A percentile compares a stretch with the other conserved stretches of the same genome.
Evolutionary conservation across 2,888 invertebrate species (phyloP).

Genomic region (Sinohyriopsis cumingii): DNA sequence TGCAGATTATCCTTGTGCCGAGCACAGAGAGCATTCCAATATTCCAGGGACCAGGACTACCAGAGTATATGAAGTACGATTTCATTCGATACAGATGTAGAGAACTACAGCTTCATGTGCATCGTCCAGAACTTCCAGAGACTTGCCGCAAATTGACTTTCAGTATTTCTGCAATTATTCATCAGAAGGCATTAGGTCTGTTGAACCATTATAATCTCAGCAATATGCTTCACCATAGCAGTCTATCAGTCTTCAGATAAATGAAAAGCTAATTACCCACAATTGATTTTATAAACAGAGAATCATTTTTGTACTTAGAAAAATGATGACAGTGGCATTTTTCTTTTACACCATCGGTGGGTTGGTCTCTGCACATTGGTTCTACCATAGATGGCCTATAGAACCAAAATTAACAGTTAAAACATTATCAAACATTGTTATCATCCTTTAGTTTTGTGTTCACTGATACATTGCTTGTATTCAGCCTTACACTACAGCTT

Average conservation of each 20-base stretch:
- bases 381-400: too few relatives aligned
- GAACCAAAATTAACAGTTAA: too few relatives aligned
- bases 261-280: neutral
- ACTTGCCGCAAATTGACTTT: conserved; percentile 87
- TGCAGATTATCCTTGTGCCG: conserved; percentile 82
- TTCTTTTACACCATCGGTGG: too few relatives aligned
- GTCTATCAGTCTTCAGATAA: neutral
- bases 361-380: too few relatives aligned
- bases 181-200: conserved; percentile 86
- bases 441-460: too few relatives aligned
- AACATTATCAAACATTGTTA: too few relatives aligned
- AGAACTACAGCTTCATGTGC: conserved; percentile 80
- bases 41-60: conserved; percentile 78
- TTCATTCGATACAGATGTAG: conserved; percentile 87
- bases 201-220: neutral
- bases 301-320: too few relatives aligned
- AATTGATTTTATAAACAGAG: conserved; percentile 2
- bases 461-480: too few relatives aligned
- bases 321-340: too few relatives aligned
- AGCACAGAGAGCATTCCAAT: conserved; percentile 79
- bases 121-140: conserved; percentile 80
- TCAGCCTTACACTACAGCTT: too few relatives aligned
- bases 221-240: neutral
- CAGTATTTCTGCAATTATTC: conserved; percentile 88
- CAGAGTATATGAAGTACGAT: conserved; percentile 80